Base-by-base conservation (phyloP, 2,113 vertebrate genomes). In the Aphelocoma coerulescens region DNA sequence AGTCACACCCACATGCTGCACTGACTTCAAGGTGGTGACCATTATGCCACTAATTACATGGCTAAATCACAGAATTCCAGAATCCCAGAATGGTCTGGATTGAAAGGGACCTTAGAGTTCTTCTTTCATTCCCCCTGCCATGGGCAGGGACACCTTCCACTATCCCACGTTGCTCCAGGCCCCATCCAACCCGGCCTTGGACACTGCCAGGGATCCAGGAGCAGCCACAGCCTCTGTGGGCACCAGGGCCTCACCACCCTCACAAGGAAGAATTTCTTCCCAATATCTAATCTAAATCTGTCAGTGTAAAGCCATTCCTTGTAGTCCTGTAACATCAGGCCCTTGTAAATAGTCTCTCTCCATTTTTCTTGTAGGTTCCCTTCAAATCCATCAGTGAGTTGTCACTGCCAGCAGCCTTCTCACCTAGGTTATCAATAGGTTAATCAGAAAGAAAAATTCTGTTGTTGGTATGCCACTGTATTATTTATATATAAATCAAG, bases 201-300 rank as follows among this genome's bases (percentile, higher is more conserved):
- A 1, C 24, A 48, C 16, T 61, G 0, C 16, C 24, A 41, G 62
- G 46, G 39, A 39, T 66, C 12, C 41, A 41, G 24, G 7, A 7
- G 3, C 23, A 67, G 22, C 27, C 44, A 10, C 54, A 67, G 33
- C 19, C 59, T 1, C 61, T 74, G 23, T 44, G 28, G 19, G 9
- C 3, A 67, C 0, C 68, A 61, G 16, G 16, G 9, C 7, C 28
- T 61, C 0, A 0, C 5, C 28, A 16, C 8, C 14, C 7, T 61
- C n/a, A 4, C 20, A 54, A 2, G 0, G 1, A 13, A 5, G 1
- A 48, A 68, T 44, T 82, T 5, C 12, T n/a, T 30, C 24, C 26
- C 20, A 48, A 48, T 30, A 41, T 41, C 24, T 2, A 8, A 63
- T n/a, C 19, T 63, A n/a, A 63, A 48, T n/a, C 24, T 41, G 4